Percentiles rank a stretch among this genome's conserved stretches.
These are phyloP conservation scores for Meandrina meandrites DNA, from an alignment of 92 coral and sea anemone genomes.

Conservation along the genomic window DNA sequence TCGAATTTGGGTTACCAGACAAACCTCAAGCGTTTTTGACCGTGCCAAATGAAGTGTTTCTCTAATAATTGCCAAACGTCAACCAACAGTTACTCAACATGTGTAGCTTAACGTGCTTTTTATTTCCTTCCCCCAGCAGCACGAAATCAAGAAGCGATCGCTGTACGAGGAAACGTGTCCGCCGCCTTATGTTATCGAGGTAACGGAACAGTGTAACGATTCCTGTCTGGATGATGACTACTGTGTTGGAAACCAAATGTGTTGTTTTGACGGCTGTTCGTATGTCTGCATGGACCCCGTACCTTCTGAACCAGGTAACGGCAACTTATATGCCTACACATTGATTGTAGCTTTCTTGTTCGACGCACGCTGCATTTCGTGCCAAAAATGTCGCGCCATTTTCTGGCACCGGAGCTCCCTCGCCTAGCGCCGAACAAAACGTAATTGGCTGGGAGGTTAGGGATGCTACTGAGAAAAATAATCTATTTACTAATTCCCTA, in stretches of 20 bases:
- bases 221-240: conserved; percentile 58
- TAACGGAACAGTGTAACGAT: conserved; percentile 52
- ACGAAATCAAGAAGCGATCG: conserved; percentile 37
- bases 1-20: no score
- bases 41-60: no score
- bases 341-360: no score
- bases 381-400: neutral
- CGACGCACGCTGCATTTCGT: neutral
- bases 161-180: conserved; percentile 45
- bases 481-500: no score
- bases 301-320: conserved; percentile 62
- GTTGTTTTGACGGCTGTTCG: conserved; percentile 65
- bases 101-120: neutral
- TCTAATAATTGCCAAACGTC: no score
- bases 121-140: neutral
- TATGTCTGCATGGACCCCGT: conserved; percentile 71
- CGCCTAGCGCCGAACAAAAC: neutral
- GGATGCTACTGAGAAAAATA: neutral
- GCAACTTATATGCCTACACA: no score
- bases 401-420: neutral
- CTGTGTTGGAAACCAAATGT: conserved; percentile 57
- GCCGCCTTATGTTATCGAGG: conserved; percentile 37
- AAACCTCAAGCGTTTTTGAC: no score
- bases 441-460: neutral
- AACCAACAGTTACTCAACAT: neutral